Base-by-base conservation (phyloP, 1,140 invertebrate species). In the Plutomurus gul region DNA sequence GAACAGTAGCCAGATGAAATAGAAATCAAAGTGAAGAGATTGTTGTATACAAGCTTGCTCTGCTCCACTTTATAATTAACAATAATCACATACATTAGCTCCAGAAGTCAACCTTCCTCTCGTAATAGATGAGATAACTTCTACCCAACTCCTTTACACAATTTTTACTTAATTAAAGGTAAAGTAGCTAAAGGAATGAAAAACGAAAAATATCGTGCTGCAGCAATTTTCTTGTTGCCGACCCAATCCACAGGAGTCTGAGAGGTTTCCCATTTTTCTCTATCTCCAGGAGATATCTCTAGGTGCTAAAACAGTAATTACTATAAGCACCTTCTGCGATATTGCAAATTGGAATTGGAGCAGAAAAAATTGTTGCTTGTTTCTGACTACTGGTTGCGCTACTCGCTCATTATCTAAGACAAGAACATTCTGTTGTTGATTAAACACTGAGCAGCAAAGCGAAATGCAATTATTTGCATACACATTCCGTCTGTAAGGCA, bases 271-370 rank as follows among this genome's bases (percentile, higher is more conserved):
- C 25, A 33, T 65, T 65, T 30, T 65, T 65, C 56, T 30, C 27
- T 33, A 65, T 33, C 56, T 60, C 27, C 7, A 16, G 16, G 18
- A n/a, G 56, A 4, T 33, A 65, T 65, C 47, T 51, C 27, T 65
- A 65, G 56, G 56, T 65, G 56, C 56, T 65, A 65, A 65, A 33
- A 65, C 27, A 65, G 56, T 65, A 65, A 65, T 65, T 65, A 65
- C 11, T 43, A 4, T n/a, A 2, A 1, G 2, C 39, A 10, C 2
- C 56, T 65, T 27, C 27, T 36, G 27, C 22, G n/a, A 65, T 33
- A 65, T 33, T 65, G 56, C 56, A 65, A 65, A 65, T 65, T 65
- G 56, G 56, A 65, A 65, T 33, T 65, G 27, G 56, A 65, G 56
- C 56, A 65, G 56, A 65, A 65, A 65, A 65, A 65, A 65, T 65